Percentiles rank a stretch among this genome's conserved stretches.
phyloP scores from a whole-genome alignment of 2,888 invertebrate genomes.

The Drosophila quinaria region DNA sequence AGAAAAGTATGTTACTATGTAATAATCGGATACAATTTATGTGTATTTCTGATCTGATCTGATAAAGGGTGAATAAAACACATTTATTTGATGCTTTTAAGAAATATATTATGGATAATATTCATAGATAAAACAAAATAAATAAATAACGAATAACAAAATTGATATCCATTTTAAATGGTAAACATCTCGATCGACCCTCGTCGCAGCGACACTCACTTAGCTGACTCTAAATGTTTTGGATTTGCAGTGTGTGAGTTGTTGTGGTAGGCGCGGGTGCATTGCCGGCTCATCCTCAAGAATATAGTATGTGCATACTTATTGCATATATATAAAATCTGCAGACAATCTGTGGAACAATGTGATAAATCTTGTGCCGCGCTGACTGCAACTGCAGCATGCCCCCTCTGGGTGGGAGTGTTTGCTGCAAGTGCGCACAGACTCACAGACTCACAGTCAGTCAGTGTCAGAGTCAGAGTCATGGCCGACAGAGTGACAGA shows the following conservation, averaged over 20 bases:
- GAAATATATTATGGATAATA: too few relatives aligned
- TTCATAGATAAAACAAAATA: too few relatives aligned
- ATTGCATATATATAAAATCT: conserved; percentile 60
- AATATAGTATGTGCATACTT: conserved; percentile 21
- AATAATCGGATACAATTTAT: background rate
- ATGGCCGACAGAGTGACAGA: conserved; percentile 14
- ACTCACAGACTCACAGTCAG: conserved; percentile 28
- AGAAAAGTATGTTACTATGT: conserved; percentile 1
- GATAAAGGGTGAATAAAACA: too few relatives aligned
- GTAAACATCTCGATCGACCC: conserved; percentile 35
- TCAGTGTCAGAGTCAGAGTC: conserved; percentile 26
- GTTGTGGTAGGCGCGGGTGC: conserved; percentile 77
- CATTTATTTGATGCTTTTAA: too few relatives aligned
- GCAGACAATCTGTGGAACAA: conserved; percentile 83
- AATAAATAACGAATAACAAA: too few relatives aligned
- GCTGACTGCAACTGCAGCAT: conserved; percentile 68
- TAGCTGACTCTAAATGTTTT: conserved; percentile 43
- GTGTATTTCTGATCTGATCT: background rate
- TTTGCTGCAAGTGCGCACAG: conserved; percentile 71
- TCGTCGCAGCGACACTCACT: conserved; percentile 50
- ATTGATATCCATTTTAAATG: too few relatives aligned
- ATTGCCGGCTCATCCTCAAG: conserved; percentile 46
- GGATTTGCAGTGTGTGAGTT: conserved; percentile 29
- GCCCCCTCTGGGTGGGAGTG: conserved; percentile 78
- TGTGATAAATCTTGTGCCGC: conserved; percentile 82